Percentiles rank a stretch among this genome's conserved stretches.
phyloP scores from a whole-genome alignment of 2,113 vertebrate genomes.

The Scartelaos histophorus region DNA sequence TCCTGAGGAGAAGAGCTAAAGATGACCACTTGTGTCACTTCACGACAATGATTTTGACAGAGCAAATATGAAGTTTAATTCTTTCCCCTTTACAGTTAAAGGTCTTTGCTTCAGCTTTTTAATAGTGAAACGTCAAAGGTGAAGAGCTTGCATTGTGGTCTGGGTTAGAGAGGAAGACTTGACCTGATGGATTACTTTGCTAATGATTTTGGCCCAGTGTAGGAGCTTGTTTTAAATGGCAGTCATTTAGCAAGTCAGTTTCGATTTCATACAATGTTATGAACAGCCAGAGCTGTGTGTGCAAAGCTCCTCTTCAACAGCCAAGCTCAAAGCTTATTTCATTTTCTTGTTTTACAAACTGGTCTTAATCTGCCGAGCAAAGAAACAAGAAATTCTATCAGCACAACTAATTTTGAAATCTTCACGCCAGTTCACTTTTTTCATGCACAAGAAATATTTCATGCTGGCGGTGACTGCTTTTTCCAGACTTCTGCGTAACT shows the following conservation, averaged over 20 bases:
- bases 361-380: constrained; percentile 73
- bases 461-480: constrained; percentile 35
- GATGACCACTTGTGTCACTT: constrained; percentile 41
- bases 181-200: constrained; percentile 74
- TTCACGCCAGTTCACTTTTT: constrained; percentile 23
- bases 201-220: constrained; percentile 75
- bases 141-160: constrained; percentile 66
- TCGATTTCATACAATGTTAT: constrained; percentile 71
- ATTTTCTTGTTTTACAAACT: constrained; percentile 76
- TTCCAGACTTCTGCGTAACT: constrained; percentile 26
- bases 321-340: constrained; percentile 71
- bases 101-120: constrained; percentile 29
- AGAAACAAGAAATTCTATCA: constrained; percentile 76
- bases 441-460: constrained; percentile 41
- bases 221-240: constrained; percentile 72
- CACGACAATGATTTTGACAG: constrained; percentile 14
- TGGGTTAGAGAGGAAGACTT: constrained; percentile 65
- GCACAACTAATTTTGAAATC: constrained; percentile 58
- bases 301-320: constrained; percentile 47
- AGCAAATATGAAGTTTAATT: constrained; percentile 24
- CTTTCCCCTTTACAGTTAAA: constrained; percentile 12
- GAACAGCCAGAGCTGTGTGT: constrained; percentile 61
- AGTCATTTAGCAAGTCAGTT: constrained; percentile 60
- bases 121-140: constrained; percentile 54
- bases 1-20: constrained; percentile 45